These are phyloP conservation scores for Manis javanica DNA, from an alignment of 2,797 vertebrate genomes.

Conservation along the genomic window DNA sequence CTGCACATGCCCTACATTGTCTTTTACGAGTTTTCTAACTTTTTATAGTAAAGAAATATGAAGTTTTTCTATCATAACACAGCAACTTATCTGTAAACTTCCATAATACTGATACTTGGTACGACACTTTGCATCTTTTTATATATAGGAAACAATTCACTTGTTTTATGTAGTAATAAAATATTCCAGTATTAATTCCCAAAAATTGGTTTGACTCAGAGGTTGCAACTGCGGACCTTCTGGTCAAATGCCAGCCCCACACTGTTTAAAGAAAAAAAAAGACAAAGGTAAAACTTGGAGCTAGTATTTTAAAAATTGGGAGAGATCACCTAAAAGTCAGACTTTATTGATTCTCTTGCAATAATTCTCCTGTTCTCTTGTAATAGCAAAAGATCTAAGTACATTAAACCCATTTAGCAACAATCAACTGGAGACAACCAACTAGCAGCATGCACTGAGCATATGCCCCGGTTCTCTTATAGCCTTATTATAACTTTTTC, in stretches of 20 bases:
- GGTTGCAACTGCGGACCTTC: not conserved
- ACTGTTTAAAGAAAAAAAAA: not conserved
- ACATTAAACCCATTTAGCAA: not conserved
- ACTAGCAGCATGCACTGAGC: not conserved
- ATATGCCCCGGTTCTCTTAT: not conserved
- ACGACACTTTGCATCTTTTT: not conserved
- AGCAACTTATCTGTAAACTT: not conserved
- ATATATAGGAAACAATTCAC: not conserved
- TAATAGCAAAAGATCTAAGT: constrained; percentile 23
- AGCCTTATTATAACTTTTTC: not conserved
- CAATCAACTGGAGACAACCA: not conserved
- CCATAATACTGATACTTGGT: not conserved
- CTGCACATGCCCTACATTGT: not conserved
- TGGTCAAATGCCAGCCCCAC: not conserved
- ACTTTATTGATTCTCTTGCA: constrained; percentile 1
- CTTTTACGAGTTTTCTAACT: not conserved
- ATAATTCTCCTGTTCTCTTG: not conserved
- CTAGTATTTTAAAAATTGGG: not conserved
- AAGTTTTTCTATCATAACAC: not conserved
- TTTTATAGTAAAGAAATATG: not conserved
- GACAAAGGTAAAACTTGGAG: not conserved
- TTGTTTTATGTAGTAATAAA: constrained; percentile 41
- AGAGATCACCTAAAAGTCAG: not conserved
- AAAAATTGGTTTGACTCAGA: constrained; percentile 41
- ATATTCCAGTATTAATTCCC: constrained; percentile 34